Evolutionary conservation across 1,140 invertebrate species (phyloP).

Genomic region (Cherax destructor): DNA sequence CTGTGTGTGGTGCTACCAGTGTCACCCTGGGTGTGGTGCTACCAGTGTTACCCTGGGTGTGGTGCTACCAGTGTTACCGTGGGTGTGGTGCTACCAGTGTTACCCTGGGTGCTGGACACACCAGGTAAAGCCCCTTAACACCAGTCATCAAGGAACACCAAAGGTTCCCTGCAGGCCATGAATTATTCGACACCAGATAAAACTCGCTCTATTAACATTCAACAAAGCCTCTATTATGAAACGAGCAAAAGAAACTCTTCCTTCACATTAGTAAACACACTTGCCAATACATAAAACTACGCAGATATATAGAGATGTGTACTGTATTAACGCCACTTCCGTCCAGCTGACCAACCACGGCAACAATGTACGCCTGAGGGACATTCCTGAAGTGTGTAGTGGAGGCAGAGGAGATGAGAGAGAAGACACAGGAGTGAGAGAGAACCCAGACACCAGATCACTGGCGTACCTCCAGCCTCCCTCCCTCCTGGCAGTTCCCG

Average conservation of each 20-base stretch:
- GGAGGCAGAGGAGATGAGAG: neutral
- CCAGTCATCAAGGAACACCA: too few species aligned
- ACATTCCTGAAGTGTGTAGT: constrained; percentile 6
- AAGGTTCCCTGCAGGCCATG: too few species aligned
- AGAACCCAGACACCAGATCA: neutral
- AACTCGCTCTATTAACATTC: too few species aligned
- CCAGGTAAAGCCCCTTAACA: too few species aligned
- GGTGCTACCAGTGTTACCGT: too few species aligned
- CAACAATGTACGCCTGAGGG: neutral
- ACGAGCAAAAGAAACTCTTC: neutral
- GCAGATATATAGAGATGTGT: neutral
- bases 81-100: too few species aligned
- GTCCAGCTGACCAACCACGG: neutral
- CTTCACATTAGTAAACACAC: neutral
- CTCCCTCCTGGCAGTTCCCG: neutral
- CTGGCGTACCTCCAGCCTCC: neutral
- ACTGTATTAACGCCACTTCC: neutral
- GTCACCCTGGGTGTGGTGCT: too few species aligned
- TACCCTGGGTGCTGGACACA: too few species aligned
- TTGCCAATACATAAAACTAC: too few species aligned
- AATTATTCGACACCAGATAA: too few species aligned
- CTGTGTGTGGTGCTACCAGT: too few species aligned
- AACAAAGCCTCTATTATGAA: neutral
- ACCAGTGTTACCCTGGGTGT: too few species aligned
- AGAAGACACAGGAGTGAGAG: neutral